Conservation (phyloP, 2,113 vertebrate genomes). For the Eulemur macaco region DNA sequence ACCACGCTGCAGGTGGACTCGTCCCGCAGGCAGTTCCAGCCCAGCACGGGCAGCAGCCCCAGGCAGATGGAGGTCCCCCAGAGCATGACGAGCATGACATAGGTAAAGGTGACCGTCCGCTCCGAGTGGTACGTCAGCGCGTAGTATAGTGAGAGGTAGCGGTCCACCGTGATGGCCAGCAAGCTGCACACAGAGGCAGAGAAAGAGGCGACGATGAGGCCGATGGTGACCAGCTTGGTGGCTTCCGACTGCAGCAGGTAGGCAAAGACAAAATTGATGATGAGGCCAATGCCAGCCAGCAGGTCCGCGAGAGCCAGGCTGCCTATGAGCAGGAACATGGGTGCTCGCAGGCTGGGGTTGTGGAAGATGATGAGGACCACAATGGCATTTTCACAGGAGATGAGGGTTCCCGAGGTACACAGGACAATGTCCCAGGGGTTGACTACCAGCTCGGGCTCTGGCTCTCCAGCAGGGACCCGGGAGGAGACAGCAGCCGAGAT, state of each 20-base stretch:
- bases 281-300: slow-evolving; percentile 95
- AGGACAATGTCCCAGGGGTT: slow-evolving; percentile 99
- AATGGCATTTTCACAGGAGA: slow-evolving; percentile 97
- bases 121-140: slow-evolving; percentile 98
- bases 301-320: slow-evolving; percentile 98
- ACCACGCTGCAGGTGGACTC: slow-evolving; percentile 97
- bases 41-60: slow-evolving; percentile 94
- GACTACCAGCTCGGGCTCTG: slow-evolving; percentile 88
- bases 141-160: slow-evolving; percentile 98
- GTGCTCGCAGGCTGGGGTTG: slow-evolving; percentile 94
- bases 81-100: slow-evolving; percentile 95
- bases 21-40: slow-evolving; percentile 97
- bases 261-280: slow-evolving; percentile 96
- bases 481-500: slow-evolving; percentile 86
- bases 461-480: slow-evolving; percentile 83
- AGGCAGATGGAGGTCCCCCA: slow-evolving; percentile 96
- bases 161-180: slow-evolving; percentile 98
- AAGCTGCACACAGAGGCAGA: slow-evolving; percentile 98
- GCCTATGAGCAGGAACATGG: slow-evolving; percentile 98
- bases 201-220: slow-evolving; percentile 98
- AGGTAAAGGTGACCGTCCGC: slow-evolving; percentile 97
- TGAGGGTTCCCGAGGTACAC: slow-evolving; percentile 96
- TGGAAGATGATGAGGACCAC: slow-evolving; percentile 99
- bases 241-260: slow-evolving; percentile 96
- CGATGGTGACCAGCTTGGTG: slow-evolving; percentile 95